Base-by-base conservation (phyloP, 2,888 invertebrate species). In the Oxystoma pomonae region DNA sequence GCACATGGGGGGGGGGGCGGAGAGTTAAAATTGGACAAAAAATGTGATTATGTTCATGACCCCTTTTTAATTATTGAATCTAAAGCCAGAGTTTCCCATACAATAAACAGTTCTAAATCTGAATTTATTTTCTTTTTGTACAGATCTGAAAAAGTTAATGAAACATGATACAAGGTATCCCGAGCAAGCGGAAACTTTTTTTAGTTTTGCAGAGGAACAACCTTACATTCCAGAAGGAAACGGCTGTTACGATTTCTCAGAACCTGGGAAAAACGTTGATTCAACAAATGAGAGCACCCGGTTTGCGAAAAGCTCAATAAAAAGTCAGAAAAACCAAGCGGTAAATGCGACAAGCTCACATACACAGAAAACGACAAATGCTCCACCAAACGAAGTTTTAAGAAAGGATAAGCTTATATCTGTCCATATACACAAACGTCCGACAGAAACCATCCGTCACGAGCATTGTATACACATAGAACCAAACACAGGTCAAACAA, bases 121-220 rank as follows among this genome's bases (percentile, higher is more conserved):
- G 52, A 20, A 19, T 21, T 60, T 57, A 61, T 55, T 68, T 69
- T 56, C 58, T 52, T 58, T 80, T 7, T 35, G 3, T 82, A 58
- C 76, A 90, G 90, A 90, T 80, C 79, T 90, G 59, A 90, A 89
- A 75, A 85, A 84, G 69, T 76, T 87, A 5, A 86, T 89, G 22
- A 89, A 87, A 74, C 85, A 87, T 75, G 87, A 87, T 67, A 51
- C 65, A 71, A 7, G 70, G 51, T 65, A 73, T 70, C 72, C n/a
- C 74, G 69, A 76, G 70, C 35, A 74, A 71, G 63, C 67, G 5
- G 58, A 58, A 62, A 65, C 1, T 57, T 50, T n/a, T 20, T 35
- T 35, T 35, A 35, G 35, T 21, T 57, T 67, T 12, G 67, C 65
- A 60, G 66, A 67, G 0, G 69, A 71, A 1, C 71, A 69, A 58